phyloP scores from a whole-genome alignment of 2,113 vertebrate species.

The Cheirogaleus medius region DNA sequence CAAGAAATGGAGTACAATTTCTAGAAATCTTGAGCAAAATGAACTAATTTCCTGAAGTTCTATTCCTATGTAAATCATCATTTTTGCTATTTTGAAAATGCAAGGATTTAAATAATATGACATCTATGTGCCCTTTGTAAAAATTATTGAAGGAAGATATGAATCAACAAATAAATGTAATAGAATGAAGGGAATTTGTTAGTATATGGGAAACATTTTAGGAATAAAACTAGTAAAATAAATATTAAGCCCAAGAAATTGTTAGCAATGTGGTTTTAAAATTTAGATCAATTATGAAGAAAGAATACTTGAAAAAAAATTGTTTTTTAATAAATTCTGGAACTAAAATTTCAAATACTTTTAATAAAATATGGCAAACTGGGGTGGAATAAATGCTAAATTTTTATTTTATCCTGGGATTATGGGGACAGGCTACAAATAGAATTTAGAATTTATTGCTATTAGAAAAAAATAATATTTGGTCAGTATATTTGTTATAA shows the following conservation, averaged over 20 bases:
- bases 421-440: background rate
- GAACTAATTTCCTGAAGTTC: background rate
- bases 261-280: slow-evolving; percentile 6
- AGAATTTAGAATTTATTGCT: background rate
- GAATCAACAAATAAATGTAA: background rate
- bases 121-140: background rate
- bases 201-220: background rate
- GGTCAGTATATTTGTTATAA: background rate
- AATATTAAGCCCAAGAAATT: background rate
- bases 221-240: background rate
- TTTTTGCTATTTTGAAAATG: background rate
- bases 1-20: background rate
- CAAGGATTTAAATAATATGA: background rate
- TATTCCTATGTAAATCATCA: background rate
- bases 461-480: background rate
- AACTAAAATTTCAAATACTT: background rate
- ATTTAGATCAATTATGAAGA: background rate
- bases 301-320: background rate
- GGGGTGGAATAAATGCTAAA: background rate
- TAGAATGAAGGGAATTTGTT: background rate
- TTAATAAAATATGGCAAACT: background rate
- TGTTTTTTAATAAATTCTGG: background rate
- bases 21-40: background rate
- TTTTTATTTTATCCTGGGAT: background rate
- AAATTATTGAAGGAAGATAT: background rate